Conservation (phyloP, 2,797 vertebrate species). For the Pantherophis alleghaniensis region DNA sequence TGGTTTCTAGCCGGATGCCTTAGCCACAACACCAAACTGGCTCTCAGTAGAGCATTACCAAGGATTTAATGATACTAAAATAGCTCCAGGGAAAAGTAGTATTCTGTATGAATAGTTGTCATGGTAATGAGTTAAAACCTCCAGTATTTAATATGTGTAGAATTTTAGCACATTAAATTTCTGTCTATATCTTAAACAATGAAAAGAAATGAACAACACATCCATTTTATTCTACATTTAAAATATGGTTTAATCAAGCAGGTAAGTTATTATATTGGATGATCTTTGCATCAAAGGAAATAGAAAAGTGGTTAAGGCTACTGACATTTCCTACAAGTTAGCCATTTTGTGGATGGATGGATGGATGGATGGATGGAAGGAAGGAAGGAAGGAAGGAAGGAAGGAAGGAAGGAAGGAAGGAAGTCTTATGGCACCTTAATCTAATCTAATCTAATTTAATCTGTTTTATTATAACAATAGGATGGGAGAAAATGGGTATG, state of each 20-base stretch:
- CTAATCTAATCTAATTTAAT: not conserved
- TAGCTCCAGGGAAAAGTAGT: slow-evolving; percentile 57
- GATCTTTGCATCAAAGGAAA: not conserved
- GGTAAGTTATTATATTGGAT: not conserved
- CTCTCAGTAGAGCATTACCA: slow-evolving; percentile 62
- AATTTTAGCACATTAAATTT: slow-evolving; percentile 54
- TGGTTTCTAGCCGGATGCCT: not conserved
- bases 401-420: not conserved
- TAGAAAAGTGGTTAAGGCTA: not conserved
- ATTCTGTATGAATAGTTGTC: slow-evolving; percentile 68
- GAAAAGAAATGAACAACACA: not conserved
- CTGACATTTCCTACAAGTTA: not conserved
- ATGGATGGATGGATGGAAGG: no score
- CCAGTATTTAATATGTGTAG: slow-evolving; percentile 41
- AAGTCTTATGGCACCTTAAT: not conserved
- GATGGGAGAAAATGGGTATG: not conserved
- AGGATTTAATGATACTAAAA: slow-evolving; percentile 69
- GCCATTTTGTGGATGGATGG: not conserved
- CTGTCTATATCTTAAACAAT: slow-evolving; percentile 40
- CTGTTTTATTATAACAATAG: not conserved
- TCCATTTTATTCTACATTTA: slow-evolving; percentile 2
- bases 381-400: not conserved
- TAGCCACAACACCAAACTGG: not conserved
- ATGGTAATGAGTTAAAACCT: slow-evolving; percentile 69
- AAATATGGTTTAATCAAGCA: not conserved